These are phyloP conservation scores for Triplophysa siluroides DNA, from an alignment of 2,113 vertebrate species.

Conservation along the genomic window DNA sequence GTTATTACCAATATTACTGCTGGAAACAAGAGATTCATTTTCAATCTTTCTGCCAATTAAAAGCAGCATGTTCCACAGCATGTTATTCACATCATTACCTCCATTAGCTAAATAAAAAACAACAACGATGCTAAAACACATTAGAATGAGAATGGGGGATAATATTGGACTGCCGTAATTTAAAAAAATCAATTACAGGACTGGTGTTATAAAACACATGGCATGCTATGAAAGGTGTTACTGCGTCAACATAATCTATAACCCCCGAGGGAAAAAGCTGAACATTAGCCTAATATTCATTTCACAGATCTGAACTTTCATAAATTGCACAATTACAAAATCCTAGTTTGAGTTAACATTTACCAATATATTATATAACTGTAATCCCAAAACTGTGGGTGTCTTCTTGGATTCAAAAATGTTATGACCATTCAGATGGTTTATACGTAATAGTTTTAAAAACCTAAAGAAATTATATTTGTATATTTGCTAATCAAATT, in stretches of 20 bases:
- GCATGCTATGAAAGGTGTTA: not conserved
- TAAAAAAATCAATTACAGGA: not conserved
- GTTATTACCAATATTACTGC: not conserved
- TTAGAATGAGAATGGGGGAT: not conserved
- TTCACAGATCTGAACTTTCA: not conserved
- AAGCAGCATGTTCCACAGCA: slow-evolving; percentile 35
- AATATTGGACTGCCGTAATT: not conserved
- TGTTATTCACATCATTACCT: slow-evolving; percentile 27
- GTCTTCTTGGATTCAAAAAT: not conserved
- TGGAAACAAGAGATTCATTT: slow-evolving; percentile 9
- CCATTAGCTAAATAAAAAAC: slow-evolving; percentile 19
- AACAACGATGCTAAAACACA: not conserved
- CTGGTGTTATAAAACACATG: not conserved
- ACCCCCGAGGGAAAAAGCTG: not conserved
- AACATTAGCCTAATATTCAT: not conserved
- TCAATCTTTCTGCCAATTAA: slow-evolving; percentile 18
- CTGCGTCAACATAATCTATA: not conserved
- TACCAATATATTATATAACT: no score
- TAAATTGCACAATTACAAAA: no score
- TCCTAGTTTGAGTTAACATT: no score
- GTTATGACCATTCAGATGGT: not conserved
- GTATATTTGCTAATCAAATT: no score
- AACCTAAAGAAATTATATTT: no score
- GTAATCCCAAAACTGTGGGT: no score
- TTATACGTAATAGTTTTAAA: no score